Conservation (phyloP, 2,888 invertebrate species). For the Ormyrus thymus region DNA sequence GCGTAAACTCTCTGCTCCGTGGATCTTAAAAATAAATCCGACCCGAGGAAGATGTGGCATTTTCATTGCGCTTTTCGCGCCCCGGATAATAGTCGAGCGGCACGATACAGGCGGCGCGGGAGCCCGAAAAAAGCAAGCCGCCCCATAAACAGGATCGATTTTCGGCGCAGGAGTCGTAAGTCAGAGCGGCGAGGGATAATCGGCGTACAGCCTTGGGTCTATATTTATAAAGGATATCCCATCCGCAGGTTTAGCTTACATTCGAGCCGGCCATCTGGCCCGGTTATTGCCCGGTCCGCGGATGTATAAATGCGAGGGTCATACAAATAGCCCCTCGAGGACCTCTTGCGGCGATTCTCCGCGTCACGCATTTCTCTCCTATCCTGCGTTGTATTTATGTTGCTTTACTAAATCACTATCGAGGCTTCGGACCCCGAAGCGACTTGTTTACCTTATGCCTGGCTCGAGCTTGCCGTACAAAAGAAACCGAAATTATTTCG, state of each 20-base stretch:
- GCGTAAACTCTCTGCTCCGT: too few species aligned
- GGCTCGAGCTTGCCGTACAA: neutral
- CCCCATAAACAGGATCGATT: too few species aligned
- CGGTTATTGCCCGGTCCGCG: neutral
- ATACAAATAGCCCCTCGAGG: slow-evolving; percentile 3
- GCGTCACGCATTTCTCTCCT: neutral
- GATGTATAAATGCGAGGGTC: slow-evolving; percentile 3
- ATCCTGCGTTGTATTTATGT: slow-evolving; percentile 8
- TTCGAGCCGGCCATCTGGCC: slow-evolving; percentile 1
- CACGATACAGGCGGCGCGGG: too few species aligned
- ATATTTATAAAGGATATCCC: neutral
- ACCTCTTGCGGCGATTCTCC: neutral
- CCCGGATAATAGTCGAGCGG: too few species aligned
- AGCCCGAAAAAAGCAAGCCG: too few species aligned
- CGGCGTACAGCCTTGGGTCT: neutral
- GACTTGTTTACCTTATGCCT: slow-evolving; percentile 7
- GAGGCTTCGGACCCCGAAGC: too few species aligned
- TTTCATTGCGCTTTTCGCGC: too few species aligned
- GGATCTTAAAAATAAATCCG: too few species aligned
- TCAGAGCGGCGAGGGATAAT: neutral
- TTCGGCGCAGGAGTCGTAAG: neutral
- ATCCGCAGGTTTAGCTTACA: slow-evolving; percentile 13
- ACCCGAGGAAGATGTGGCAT: too few species aligned
- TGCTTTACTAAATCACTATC: slow-evolving; percentile 33
- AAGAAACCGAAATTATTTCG: slow-evolving; percentile 6